Base-by-base conservation (phyloP, 2,888 invertebrate genomes). In the Litoditis marina region DNA sequence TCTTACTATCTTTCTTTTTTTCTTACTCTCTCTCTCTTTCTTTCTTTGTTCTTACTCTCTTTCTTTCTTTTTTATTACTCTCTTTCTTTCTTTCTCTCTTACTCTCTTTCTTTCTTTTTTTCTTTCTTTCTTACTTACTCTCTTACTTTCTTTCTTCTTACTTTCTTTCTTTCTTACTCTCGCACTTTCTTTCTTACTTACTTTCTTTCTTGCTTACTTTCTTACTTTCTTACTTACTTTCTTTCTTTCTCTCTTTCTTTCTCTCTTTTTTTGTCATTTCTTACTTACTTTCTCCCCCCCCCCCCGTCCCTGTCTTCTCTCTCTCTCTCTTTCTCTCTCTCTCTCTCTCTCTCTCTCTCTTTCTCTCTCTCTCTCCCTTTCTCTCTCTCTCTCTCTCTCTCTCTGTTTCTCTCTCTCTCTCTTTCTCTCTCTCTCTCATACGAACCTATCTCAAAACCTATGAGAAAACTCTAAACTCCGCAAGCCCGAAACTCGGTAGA, bases 171-270 rank as follows among this genome's bases (percentile, higher is more conserved):
- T 19, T 42, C 22, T 30, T 49, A 8, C n/a, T 16, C 28, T 28
- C 16, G 27, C n/a, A 25, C 16, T 25, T n/a, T 19, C n/a, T 42
- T 42, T 42, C 5, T 49, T 19, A n/a, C 44, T 36, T 13, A 22
- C 39, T 19, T 44, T 27, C n/a, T 55, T 44, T 39, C 39, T 55
- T 28, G 25, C 25, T 39, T 36, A 22, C 22, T n/a, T 31, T 42
- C 34, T 54, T 13, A 11, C 16, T 30, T 31, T 52, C 19, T 36
- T 16, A 16, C 34, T 53, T 7, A 8, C n/a, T 53, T 34, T 53
- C 30, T 53, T 53, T 28, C 32, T 32, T 19, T 53, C 32, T 5
- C n/a, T 30, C 16, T 30, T 28, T 53, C 31, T 53, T 36, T 53
- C 16, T 27, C 32, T 34, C n/a, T 34, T 36, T 53, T 28, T 13